phyloP scores from a whole-genome alignment of 2,797 vertebrate genomes.

The Gorsachius magnificus region DNA sequence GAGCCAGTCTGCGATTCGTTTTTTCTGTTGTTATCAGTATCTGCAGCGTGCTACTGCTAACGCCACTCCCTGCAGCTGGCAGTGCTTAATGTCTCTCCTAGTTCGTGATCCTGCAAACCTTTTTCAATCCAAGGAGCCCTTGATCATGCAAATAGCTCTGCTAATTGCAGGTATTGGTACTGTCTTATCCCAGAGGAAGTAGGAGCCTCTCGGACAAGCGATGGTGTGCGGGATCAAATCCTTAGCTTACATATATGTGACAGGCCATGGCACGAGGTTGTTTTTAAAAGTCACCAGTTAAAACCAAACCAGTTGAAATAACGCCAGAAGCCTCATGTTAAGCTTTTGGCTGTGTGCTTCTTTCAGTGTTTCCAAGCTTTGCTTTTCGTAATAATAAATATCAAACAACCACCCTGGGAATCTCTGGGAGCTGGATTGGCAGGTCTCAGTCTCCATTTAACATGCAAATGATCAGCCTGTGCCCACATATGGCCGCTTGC shows the following conservation, averaged over 20 bases:
- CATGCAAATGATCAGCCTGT: not conserved
- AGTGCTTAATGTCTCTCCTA: not conserved
- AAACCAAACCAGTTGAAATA: not conserved
- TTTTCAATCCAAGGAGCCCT: not conserved
- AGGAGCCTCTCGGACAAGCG: not conserved
- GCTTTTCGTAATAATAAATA: not conserved
- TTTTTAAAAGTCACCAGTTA: constrained; percentile 22
- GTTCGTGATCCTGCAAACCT: not conserved
- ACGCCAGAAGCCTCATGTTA: not conserved
- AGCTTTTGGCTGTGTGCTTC: not conserved
- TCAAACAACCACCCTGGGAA: not conserved
- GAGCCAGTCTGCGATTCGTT: not conserved
- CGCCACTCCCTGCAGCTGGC: constrained; percentile 2
- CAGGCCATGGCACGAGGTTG: not conserved
- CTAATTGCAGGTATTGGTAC: not conserved
- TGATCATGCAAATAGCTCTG: not conserved
- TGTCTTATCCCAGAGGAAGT: not conserved
- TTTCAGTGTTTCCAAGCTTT: constrained; percentile 6
- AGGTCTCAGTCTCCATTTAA: not conserved
- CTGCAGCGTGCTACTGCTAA: not conserved
- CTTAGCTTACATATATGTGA: not conserved
- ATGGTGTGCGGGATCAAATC: not conserved
- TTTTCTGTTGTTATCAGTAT: not conserved
- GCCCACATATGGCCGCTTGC: not conserved
- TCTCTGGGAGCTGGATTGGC: not conserved